phyloP scores from a whole-genome alignment of 2,797 vertebrate genomes.

The Capromys pilorides region DNA sequence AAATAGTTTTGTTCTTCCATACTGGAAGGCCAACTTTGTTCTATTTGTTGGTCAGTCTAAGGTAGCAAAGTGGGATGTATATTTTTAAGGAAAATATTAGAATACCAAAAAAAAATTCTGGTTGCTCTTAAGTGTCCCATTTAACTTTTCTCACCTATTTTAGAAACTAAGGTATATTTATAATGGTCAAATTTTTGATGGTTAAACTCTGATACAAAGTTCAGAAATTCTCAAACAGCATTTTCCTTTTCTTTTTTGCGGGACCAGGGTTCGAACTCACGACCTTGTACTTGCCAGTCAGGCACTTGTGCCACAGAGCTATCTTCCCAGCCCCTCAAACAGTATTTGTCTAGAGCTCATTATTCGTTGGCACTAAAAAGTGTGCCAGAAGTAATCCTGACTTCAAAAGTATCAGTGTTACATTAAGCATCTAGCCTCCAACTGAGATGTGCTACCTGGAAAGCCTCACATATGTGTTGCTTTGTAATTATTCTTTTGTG shows the following conservation, averaged over 20 bases:
- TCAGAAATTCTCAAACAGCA: constrained; percentile 21
- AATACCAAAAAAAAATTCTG: constrained; percentile 16
- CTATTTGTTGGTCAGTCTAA: background rate
- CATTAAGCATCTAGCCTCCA: constrained; percentile 65
- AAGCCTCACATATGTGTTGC: constrained; percentile 12
- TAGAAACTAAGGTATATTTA: constrained; percentile 56
- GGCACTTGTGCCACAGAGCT: too few relatives aligned
- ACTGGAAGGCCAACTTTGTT: constrained; percentile 42
- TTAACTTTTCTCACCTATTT: constrained; percentile 58
- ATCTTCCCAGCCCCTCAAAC: background rate
- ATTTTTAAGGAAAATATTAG: constrained; percentile 21
- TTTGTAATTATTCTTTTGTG: constrained; percentile 37
- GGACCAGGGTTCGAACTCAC: too few relatives aligned
- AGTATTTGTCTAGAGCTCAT: constrained; percentile 67
- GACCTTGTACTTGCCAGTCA: too few relatives aligned
- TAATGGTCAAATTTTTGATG: constrained; percentile 52
- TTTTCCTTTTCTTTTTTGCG: constrained; percentile 57
- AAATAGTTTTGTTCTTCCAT: constrained; percentile 40
- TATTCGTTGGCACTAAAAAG: constrained; percentile 63
- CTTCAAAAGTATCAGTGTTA: constrained; percentile 68
- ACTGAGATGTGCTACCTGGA: background rate
- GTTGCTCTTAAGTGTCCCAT: constrained; percentile 3
- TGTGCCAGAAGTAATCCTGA: constrained; percentile 70
- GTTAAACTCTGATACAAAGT: constrained; percentile 61
- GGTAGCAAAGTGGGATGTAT: background rate